Percentiles rank a stretch among this genome's conserved stretches.
Conservation (phyloP, 2,113 vertebrate species). For the Varanus komodoensis region DNA sequence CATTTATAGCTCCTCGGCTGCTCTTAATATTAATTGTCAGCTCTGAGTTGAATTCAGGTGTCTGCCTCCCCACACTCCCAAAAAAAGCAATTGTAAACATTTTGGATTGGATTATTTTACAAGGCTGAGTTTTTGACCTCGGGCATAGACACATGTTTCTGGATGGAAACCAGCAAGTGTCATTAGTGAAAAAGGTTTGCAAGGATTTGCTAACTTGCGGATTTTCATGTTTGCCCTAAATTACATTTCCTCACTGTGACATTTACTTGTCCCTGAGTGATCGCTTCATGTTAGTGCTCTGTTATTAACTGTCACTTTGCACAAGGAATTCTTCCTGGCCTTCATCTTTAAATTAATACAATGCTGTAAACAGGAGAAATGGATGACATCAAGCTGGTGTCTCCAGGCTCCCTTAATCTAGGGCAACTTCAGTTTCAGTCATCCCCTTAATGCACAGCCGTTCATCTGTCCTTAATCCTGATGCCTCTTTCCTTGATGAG, state of each 20-base stretch:
- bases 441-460: slow-evolving; percentile 16
- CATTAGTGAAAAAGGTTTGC: not conserved
- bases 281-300: not conserved
- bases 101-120: not conserved
- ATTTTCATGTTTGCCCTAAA: not conserved
- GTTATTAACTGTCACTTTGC: not conserved
- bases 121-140: not conserved
- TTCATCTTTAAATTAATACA: not conserved
- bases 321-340: not conserved
- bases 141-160: not conserved
- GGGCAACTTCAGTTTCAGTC: not conserved
- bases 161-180: not conserved
- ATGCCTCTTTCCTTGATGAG: slow-evolving; percentile 1
- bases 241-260: not conserved
- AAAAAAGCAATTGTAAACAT: not conserved
- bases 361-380: not conserved
- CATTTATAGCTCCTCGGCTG: not conserved
- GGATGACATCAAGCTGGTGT: slow-evolving; percentile 3
- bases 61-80: too few relatives aligned
- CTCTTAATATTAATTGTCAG: not conserved
- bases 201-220: not conserved
- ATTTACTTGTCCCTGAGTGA: not conserved
- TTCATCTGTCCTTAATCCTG: slow-evolving; percentile 14
- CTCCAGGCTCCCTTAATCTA: slow-evolving; percentile 5
- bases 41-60: not conserved